A percentile compares a stretch with the other conserved stretches of the same genome.
These are phyloP conservation scores for Ophioderma brevispina DNA, from an alignment of 35 echinoderm and acorn worm species.

Conservation along the genomic window DNA sequence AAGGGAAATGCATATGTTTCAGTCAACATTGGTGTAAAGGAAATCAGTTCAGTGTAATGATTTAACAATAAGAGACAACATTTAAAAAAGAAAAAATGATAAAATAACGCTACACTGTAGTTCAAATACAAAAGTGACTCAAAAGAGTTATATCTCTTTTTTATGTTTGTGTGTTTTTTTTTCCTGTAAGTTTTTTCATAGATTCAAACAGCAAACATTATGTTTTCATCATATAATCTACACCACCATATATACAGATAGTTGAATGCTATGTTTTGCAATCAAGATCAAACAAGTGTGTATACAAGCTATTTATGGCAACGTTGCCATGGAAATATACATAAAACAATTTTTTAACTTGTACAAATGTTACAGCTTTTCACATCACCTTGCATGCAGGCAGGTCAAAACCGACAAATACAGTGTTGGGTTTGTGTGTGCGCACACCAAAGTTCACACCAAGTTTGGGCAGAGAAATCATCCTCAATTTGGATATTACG, in stretches of 20 bases:
- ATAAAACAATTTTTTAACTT: background rate
- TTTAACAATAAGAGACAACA: background rate
- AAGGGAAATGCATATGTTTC: too few relatives aligned
- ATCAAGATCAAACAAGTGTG: background rate
- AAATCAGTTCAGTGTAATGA: too few relatives aligned
- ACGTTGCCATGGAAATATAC: background rate
- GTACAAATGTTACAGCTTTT: too few relatives aligned
- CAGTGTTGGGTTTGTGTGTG: too few relatives aligned
- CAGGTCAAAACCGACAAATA: too few relatives aligned
- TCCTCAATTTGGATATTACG: too few relatives aligned
- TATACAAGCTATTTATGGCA: background rate
- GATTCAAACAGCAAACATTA: background rate
- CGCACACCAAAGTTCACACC: too few relatives aligned
- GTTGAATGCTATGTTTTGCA: background rate
- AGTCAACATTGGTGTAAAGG: too few relatives aligned
- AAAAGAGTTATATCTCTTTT: background rate
- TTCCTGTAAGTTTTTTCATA: background rate
- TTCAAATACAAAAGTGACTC: background rate
- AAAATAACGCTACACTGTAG: background rate
- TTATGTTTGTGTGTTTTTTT: background rate
- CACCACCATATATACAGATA: constrained; percentile 8
- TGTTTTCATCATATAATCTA: background rate
- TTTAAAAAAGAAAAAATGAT: background rate
- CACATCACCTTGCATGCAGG: too few relatives aligned
- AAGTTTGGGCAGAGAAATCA: too few relatives aligned